Base-by-base conservation (phyloP, 2,113 vertebrate species). In the Promerops cafer region DNA sequence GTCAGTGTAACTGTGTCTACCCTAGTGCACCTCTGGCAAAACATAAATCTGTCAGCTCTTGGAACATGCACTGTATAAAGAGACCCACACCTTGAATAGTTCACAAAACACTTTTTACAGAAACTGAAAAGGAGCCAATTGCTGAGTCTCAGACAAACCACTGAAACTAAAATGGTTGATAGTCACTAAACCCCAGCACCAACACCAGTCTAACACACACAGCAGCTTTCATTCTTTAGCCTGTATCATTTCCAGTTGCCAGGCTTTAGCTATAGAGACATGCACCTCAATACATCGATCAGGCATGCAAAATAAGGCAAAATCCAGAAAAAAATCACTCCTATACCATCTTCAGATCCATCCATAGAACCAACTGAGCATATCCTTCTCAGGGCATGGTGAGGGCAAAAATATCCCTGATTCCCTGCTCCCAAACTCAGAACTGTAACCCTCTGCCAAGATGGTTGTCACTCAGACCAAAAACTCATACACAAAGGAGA, bases 161-260 rank as follows among this genome's bases (percentile, higher is more conserved):
- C 65, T 71, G 78, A 72, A 87, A 53, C 26, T 44, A 26, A 71
- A 80, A 6, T 3, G 0, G 16, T 18, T 74, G 26, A n/a, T 30
- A 35, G 59, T n/a, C n/a, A 39, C 50, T 54, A 26, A 64, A 49
- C 7, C 35, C 33, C 61, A 70, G 72, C 47, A 75, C 40, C 30
- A 39, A 12, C 54, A 10, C 69, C 11, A 18, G 8, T 57, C 35
- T 44, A 59, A 44, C 44, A n/a, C 0, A 0, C 30, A 23, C 4
- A 52, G 22, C 56, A 66, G 60, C 17, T 75, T 31, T 61, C n/a
- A 16, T 42, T 86, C 30, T 66, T 83, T 23, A 76, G 21, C 33
- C 14, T 78, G 23, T 63, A 27, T 27, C 1, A 63, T 83, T 95
- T 70, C 39, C 26, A 50, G 16, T 35, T 78, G 47, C 37, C 56